phyloP scores from a whole-genome alignment of 2,113 vertebrate genomes.

The Corynorhinus townsendii region DNA sequence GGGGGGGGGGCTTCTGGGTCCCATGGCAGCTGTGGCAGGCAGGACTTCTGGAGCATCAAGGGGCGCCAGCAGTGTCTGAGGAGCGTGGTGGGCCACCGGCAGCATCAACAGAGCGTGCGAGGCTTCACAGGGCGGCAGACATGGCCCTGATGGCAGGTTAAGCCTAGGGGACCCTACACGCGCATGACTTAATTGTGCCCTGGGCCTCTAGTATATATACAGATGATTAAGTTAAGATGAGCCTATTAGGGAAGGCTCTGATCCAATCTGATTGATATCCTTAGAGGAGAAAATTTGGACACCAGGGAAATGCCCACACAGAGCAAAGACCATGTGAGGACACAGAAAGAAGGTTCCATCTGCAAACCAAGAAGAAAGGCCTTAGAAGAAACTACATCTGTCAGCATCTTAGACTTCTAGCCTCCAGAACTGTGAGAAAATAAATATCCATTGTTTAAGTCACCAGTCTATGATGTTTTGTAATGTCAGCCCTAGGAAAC shows the following conservation, averaged over 20 bases:
- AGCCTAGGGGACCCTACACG: too few relatives aligned
- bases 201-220: neutral
- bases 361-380: neutral
- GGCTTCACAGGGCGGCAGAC: too few relatives aligned
- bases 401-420: neutral
- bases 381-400: neutral
- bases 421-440: neutral
- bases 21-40: too few relatives aligned
- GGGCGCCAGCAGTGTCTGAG: too few relatives aligned
- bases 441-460: neutral
- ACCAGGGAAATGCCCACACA: neutral
- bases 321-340: neutral
- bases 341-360: neutral
- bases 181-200: fast-evolving
- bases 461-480: neutral
- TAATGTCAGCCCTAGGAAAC: neutral
- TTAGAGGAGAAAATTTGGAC: neutral
- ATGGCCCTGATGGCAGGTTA: too few relatives aligned
- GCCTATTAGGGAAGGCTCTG: neutral
- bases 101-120: too few relatives aligned
- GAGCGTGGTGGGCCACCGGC: too few relatives aligned
- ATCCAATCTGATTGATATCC: neutral
- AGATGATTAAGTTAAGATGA: neutral
- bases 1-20: too few relatives aligned
- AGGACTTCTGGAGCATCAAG: too few relatives aligned